A percentile compares a stretch with the other conserved stretches of the same genome.
phyloP scores from a whole-genome alignment of 1,140 invertebrate species.

The Drosophila nannoptera region DNA sequence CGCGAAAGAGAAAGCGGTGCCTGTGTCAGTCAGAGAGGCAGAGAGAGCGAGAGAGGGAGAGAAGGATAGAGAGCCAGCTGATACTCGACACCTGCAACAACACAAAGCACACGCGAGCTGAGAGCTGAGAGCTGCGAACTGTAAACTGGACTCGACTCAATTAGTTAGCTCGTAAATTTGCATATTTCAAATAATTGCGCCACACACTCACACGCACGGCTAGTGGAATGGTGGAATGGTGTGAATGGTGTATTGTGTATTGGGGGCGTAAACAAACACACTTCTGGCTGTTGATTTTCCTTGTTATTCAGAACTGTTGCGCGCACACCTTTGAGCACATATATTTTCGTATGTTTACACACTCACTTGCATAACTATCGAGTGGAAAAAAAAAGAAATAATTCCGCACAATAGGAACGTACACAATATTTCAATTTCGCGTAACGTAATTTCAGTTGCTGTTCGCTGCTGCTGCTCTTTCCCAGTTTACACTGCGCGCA shows the following conservation, averaged over 20 bases:
- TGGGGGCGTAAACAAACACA: conserved; percentile 16
- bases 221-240: not conserved
- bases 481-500: conserved; percentile 35
- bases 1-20: not conserved
- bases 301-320: conserved; percentile 47
- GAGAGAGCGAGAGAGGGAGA: conserved; percentile 9
- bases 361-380: conserved; percentile 43
- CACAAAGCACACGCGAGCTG: conserved; percentile 36
- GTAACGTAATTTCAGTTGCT: conserved; percentile 39
- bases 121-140: conserved; percentile 32
- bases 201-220: conserved; percentile 35
- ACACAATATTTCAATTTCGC: conserved; percentile 37
- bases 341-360: not conserved
- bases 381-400: conserved; percentile 24
- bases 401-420: conserved; percentile 36
- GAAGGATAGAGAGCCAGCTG: conserved; percentile 16
- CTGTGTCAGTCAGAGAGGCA: no score
- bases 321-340: conserved; percentile 39
- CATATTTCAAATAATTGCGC: conserved; percentile 68
- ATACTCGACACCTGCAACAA: conserved; percentile 57
- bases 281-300: conserved; percentile 6
- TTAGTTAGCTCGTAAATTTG: conserved; percentile 77
- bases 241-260: not conserved
- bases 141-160: conserved; percentile 63
- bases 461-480: conserved; percentile 27